phyloP scores from a whole-genome alignment of 2,888 invertebrate genomes.

The Conomelus anceps region DNA sequence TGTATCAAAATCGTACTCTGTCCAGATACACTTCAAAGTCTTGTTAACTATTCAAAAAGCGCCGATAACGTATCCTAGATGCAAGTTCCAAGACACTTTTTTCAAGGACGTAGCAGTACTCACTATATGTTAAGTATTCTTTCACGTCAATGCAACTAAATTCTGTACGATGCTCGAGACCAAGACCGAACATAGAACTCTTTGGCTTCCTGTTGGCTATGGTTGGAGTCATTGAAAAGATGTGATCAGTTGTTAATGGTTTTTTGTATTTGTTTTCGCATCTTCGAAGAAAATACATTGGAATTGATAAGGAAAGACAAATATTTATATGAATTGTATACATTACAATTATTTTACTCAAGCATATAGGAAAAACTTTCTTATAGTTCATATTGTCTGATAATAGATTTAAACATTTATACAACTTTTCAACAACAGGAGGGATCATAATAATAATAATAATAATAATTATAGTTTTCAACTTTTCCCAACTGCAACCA shows the following conservation, averaged over 20 bases:
- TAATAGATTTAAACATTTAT: background rate
- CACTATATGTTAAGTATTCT: background rate
- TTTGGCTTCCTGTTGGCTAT: too few species aligned
- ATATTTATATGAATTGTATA: background rate
- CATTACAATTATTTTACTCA: background rate
- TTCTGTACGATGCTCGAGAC: too few species aligned
- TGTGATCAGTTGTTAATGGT: too few species aligned
- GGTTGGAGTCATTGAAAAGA: too few species aligned
- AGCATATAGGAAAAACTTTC: background rate
- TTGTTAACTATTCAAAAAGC: conserved; percentile 8
- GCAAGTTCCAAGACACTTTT: background rate
- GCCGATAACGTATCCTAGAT: background rate
- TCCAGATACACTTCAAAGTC: background rate
- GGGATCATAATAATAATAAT: background rate
- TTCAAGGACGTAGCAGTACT: background rate
- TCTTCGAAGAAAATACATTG: background rate
- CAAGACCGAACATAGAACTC: too few species aligned
- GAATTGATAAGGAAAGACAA: background rate
- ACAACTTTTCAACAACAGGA: background rate
- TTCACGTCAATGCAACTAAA: background rate
- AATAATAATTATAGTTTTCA: too few species aligned
- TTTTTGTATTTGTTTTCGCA: background rate
- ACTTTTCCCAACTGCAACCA: background rate
- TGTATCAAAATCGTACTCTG: background rate
- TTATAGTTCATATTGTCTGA: background rate